phyloP scores from a whole-genome alignment of 2,113 vertebrate species.

The Felis catus region F.catus_Fca126_mat1.0 CM031412.1:189380501-189381000 shows the following conservation, averaged over 20 bases:
- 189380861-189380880: conserved; percentile 26
- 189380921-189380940: neutral
- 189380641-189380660: neutral
- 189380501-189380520: neutral
- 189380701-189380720: neutral
- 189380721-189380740: conserved; percentile 1
- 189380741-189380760: conserved; percentile 11
- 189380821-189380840: conserved; percentile 8
- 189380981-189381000: neutral
- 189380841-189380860: neutral
- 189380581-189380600: neutral
- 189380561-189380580: neutral
- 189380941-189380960: neutral
- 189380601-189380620: neutral
- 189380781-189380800: neutral
- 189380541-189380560: conserved; percentile 41
- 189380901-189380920: conserved; percentile 33
- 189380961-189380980: neutral
- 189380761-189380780: conserved; percentile 26
- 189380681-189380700: conserved; percentile 39
- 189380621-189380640: conserved; percentile 14
- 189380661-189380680: neutral
- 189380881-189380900: conserved; percentile 31
- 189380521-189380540: neutral
- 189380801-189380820: conserved; percentile 35